phyloP scores from a whole-genome alignment of 2,113 vertebrate species.

The Oreochromis tanganicae region DNA sequence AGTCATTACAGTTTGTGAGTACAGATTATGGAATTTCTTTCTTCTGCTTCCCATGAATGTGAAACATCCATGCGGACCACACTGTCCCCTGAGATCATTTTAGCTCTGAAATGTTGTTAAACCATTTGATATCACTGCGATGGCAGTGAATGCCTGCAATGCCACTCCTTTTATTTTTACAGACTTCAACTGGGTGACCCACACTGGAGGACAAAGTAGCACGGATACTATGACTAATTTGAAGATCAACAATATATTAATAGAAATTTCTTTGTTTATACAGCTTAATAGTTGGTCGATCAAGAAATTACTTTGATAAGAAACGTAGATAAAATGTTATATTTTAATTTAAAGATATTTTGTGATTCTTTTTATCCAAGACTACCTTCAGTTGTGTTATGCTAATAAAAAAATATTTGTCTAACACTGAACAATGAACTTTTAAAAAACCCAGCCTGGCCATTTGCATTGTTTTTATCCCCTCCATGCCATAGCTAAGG shows the following conservation, averaged over 20 bases:
- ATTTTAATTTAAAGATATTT: not conserved
- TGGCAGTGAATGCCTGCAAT: conserved; percentile 46
- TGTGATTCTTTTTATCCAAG: not conserved
- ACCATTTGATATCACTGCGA: conserved; percentile 55
- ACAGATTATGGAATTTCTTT: conserved; percentile 13
- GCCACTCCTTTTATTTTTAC: conserved; percentile 67
- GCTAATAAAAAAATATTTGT: not conserved
- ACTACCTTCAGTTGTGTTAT: not conserved
- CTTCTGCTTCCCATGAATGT: conserved; percentile 9
- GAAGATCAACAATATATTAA: not conserved
- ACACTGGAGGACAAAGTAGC: not conserved
- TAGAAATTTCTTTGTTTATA: not conserved
- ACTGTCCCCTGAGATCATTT: conserved; percentile 43
- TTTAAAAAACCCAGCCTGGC: not conserved
- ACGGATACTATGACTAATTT: not conserved
- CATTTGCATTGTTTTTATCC: not conserved
- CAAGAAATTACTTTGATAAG: rapidly evolving
- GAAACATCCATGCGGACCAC: conserved; percentile 13
- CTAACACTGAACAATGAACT: not conserved
- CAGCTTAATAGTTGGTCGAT: not conserved
- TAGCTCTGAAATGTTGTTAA: conserved; percentile 59
- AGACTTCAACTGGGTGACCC: conserved; percentile 41
- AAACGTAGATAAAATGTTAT: not conserved
- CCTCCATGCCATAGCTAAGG: not conserved
- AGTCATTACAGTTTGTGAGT: not conserved